Evolutionary conservation across 2,113 vertebrate genomes (phyloP).

Genomic region (Xenus cinereus): DNA sequence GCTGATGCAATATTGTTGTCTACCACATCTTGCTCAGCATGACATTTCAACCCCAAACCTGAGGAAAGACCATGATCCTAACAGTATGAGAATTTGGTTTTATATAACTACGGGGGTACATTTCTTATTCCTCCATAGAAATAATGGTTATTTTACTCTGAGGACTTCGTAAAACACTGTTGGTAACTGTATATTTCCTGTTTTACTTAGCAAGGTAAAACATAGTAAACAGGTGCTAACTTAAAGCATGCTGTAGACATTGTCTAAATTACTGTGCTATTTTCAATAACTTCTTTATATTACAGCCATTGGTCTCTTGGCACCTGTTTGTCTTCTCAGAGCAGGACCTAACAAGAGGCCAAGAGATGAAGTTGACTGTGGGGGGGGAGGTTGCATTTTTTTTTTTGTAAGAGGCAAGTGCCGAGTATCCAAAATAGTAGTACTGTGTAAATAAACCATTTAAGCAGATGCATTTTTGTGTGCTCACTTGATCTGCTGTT

Average conservation of each 20-base stretch:
- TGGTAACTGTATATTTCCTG: not conserved
- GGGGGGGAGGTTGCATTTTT: not conserved
- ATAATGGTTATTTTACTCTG: not conserved
- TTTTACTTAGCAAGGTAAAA: not conserved
- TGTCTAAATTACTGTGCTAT: not conserved
- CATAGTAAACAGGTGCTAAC: not conserved
- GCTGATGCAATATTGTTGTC: not conserved
- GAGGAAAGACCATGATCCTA: not conserved
- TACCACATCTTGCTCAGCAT: not conserved
- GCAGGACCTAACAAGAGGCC: not conserved
- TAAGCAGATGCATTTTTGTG: not conserved
- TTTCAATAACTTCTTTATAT: constrained; percentile 15
- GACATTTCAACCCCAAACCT: not conserved
- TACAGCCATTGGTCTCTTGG: not conserved
- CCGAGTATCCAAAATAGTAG: not conserved
- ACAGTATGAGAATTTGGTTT: not conserved
- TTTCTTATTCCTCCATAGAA: not conserved
- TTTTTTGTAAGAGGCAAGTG: not conserved
- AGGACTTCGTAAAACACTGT: not conserved
- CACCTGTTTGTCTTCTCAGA: constrained; percentile 22
- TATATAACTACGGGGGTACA: not conserved
- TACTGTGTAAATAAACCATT: not conserved
- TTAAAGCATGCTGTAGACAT: not conserved
- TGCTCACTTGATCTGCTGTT: not conserved
- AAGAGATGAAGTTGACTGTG: not conserved